phyloP scores from a whole-genome alignment of 2,797 vertebrate genomes.

The Poeciliopsis infans region DNA sequence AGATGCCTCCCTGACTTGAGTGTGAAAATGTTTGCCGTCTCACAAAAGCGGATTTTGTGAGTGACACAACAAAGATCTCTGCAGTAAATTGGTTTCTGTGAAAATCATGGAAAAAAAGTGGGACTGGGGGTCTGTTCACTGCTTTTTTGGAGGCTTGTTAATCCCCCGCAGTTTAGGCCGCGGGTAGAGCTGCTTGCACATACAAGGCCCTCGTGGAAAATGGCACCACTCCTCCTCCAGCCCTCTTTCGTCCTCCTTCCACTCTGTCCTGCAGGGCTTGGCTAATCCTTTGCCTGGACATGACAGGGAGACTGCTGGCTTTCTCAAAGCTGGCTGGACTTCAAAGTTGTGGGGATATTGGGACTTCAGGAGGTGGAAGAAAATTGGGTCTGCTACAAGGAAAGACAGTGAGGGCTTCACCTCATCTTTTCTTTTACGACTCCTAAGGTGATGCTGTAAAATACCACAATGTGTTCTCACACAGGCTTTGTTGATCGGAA shows the following conservation, averaged over 20 bases:
- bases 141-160: slow-evolving; percentile 73
- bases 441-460: slow-evolving; percentile 48
- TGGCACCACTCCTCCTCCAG: slow-evolving; percentile 52
- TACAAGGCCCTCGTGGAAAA: slow-evolving; percentile 63
- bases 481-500: slow-evolving; percentile 28
- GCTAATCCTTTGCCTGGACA: slow-evolving; percentile 78
- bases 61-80: slow-evolving; percentile 56
- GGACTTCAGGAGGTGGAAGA: slow-evolving; percentile 59
- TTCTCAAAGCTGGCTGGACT: slow-evolving; percentile 77
- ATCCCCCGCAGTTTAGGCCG: slow-evolving; percentile 67
- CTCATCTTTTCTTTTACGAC: slow-evolving; percentile 25
- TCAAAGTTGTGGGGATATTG: slow-evolving; percentile 76
- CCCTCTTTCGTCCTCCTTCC: slow-evolving; percentile 63
- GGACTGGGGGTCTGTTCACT: slow-evolving; percentile 58
- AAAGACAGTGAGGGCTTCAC: slow-evolving; percentile 49
- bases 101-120: slow-evolving; percentile 46
- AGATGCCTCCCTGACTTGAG: not conserved
- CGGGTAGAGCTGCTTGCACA: slow-evolving; percentile 55
- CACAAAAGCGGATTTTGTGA: slow-evolving; percentile 41
- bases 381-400: slow-evolving; percentile 59
- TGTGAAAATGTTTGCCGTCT: slow-evolving; percentile 14
- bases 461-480: slow-evolving; percentile 30
- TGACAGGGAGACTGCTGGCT: slow-evolving; percentile 72
- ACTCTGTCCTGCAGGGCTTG: slow-evolving; percentile 63
- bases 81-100: slow-evolving; percentile 75